Evolutionary conservation across 2,888 invertebrate genomes (phyloP).

Genomic region (Amiota minor): DNA sequence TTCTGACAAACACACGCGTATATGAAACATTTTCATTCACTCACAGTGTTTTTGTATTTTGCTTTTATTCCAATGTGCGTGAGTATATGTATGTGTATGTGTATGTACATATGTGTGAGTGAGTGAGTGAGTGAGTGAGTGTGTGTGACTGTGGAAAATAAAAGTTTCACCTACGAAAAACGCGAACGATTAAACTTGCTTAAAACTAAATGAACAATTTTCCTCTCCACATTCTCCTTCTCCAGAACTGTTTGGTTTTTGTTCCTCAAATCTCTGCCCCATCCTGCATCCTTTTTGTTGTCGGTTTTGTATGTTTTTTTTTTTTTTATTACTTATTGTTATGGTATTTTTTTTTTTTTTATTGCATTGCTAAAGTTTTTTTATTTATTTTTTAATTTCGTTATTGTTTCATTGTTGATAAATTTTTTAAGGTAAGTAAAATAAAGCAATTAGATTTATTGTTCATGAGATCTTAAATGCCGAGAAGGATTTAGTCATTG

Average conservation of each 20-base stretch:
- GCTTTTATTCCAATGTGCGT: not conserved
- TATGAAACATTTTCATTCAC: not conserved
- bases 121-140: conserved; percentile 15
- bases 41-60: not conserved
- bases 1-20: not conserved
- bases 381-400: too few relatives aligned
- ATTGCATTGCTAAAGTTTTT: too few relatives aligned
- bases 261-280: not conserved
- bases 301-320: not conserved
- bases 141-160: conserved; percentile 1
- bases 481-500: too few relatives aligned
- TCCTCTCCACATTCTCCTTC: not conserved
- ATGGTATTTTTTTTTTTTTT: conserved; percentile 5
- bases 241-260: not conserved
- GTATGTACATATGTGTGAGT: not conserved
- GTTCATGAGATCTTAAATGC: too few relatives aligned
- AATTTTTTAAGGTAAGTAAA: conserved; percentile 16
- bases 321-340: conserved; percentile 11
- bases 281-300: not conserved
- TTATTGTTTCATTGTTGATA: not conserved
- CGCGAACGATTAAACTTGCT: conserved; percentile 31
- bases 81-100: not conserved
- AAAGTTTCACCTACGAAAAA: conserved; percentile 28
- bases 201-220: conserved; percentile 29
- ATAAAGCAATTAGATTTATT: conserved; percentile 19